Conservation (phyloP, 2,888 invertebrate species). For the Amphiduros pacificus region DNA sequence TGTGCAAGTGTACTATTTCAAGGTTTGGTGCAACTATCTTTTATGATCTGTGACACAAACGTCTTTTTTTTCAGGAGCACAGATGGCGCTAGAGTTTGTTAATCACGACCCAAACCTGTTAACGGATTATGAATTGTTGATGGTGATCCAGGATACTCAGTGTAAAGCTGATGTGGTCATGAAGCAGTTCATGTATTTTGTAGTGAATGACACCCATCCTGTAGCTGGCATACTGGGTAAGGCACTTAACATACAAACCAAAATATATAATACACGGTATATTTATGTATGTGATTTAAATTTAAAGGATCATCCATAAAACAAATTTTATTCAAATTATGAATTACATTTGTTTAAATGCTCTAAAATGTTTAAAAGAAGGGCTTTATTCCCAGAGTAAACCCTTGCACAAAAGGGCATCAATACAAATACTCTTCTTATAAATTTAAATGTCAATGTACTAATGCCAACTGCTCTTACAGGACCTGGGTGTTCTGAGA, state of each 20-base stretch:
- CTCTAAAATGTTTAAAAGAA: too few relatives aligned
- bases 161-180: constrained; percentile 75
- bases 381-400: too few relatives aligned
- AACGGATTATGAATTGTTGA: constrained; percentile 66
- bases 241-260: constrained; percentile 11
- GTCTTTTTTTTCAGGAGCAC: constrained; percentile 67
- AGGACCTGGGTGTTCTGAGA: constrained; percentile 80
- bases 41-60: too few relatives aligned
- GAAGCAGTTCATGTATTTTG: constrained; percentile 74
- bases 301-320: too few relatives aligned
- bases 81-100: constrained; percentile 69
- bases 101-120: constrained; percentile 67
- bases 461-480: background rate
- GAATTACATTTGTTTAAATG: too few relatives aligned
- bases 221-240: constrained; percentile 73
- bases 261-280: background rate
- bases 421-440: background rate
- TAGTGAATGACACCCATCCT: constrained; percentile 65
- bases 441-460: background rate
- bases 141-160: constrained; percentile 69
- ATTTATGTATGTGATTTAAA: background rate
- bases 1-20: too few relatives aligned
- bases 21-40: too few relatives aligned
- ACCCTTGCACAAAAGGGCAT: background rate
- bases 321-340: too few relatives aligned